Conservation (phyloP, 2,888 invertebrate species). For the Idaea biselata region DNA sequence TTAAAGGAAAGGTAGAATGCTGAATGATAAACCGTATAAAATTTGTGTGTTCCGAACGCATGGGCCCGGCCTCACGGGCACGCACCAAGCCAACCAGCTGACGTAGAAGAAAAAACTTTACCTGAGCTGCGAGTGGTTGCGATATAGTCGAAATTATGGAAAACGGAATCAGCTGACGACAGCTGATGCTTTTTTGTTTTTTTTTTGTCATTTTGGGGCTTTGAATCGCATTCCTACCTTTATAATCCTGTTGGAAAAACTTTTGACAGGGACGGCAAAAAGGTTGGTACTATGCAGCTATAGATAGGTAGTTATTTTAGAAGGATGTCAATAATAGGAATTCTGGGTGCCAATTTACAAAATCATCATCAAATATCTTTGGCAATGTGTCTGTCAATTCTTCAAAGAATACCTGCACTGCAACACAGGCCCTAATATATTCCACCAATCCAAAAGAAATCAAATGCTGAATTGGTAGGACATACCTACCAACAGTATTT, state of each 20-base stretch:
- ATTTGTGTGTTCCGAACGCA: background rate
- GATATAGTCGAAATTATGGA: background rate
- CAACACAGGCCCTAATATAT: no score
- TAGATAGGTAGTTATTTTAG: background rate
- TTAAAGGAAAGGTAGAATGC: background rate
- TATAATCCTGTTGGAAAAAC: background rate
- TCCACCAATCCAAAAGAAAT: no score
- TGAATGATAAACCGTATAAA: conserved; percentile 1
- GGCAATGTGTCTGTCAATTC: no score
- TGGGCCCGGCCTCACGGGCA: background rate
- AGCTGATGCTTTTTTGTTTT: background rate
- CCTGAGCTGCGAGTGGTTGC: background rate
- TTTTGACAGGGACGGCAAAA: background rate
- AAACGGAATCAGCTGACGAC: background rate
- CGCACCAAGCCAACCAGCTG: background rate
- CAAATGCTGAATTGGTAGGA: no score
- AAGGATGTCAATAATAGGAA: no score
- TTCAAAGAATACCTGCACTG: no score
- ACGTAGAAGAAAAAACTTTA: background rate
- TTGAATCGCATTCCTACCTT: background rate
- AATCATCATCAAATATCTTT: no score
- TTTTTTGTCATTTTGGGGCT: background rate
- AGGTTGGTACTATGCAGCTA: conserved; percentile 18
- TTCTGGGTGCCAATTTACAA: no score
- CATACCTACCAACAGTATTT: no score